phyloP scores from a whole-genome alignment of 2,797 vertebrate genomes.

The Macroramphosus scolopax region DNA sequence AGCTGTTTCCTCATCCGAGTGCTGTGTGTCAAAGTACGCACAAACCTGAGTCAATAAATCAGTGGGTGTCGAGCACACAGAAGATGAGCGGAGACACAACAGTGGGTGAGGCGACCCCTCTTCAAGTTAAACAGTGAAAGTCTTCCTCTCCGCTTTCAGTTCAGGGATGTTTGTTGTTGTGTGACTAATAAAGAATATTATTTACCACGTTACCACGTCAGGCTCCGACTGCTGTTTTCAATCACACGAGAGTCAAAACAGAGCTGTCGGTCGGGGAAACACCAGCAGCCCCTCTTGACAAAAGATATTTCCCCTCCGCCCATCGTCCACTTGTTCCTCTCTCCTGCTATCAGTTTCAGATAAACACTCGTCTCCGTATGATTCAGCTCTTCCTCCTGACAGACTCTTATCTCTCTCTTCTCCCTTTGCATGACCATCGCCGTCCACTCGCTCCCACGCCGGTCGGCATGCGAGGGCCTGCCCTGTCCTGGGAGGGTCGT shows the following conservation, averaged over 20 bases:
- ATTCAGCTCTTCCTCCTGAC: slow-evolving; percentile 66
- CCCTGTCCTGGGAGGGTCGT: slow-evolving; percentile 34
- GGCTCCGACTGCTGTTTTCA: slow-evolving; percentile 58
- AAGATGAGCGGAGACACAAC: slow-evolving; percentile 42
- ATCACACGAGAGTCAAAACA: slow-evolving; percentile 66
- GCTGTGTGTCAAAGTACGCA: slow-evolving; percentile 12
- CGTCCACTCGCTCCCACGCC: slow-evolving; percentile 53
- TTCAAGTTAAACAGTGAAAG: slow-evolving; percentile 4
- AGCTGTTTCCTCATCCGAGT: slow-evolving; percentile 40
- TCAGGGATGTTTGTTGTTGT: slow-evolving; percentile 40
- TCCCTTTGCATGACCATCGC: slow-evolving; percentile 13
- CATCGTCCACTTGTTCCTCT: slow-evolving; percentile 42
- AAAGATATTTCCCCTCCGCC: slow-evolving; percentile 39
- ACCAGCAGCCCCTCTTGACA: slow-evolving; percentile 40
- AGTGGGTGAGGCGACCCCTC: slow-evolving; percentile 28
- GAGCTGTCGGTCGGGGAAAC: slow-evolving; percentile 50
- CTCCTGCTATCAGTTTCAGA: slow-evolving; percentile 31
- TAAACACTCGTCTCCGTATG: slow-evolving; percentile 64
- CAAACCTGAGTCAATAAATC: slow-evolving; percentile 54
- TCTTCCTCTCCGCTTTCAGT: slow-evolving; percentile 1
- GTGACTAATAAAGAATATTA: slow-evolving; percentile 50
- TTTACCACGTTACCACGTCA: slow-evolving; percentile 47
- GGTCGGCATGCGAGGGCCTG: slow-evolving; percentile 39
- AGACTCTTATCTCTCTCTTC: slow-evolving; percentile 52
- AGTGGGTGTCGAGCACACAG: slow-evolving; percentile 38